These are phyloP conservation scores for Gallirallus australis DNA, from an alignment of 2,797 vertebrate genomes.

Conservation along the genomic window DNA sequence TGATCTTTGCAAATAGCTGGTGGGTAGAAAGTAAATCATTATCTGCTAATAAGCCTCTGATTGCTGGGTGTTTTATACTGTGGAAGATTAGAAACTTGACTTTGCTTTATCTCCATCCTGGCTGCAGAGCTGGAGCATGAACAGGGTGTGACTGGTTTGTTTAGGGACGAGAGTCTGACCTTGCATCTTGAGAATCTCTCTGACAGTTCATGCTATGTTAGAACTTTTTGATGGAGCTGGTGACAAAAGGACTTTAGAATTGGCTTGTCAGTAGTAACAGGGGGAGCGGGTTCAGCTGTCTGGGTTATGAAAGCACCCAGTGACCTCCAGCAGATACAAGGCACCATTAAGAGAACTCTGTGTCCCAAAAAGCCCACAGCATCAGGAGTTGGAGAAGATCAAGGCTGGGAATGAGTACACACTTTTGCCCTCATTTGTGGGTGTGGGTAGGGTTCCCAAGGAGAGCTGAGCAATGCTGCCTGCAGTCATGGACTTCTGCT, in stretches of 20 bases:
- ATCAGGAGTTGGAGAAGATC: neutral
- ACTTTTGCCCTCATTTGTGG: neutral
- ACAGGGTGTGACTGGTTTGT: neutral
- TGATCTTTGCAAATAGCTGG: constrained; percentile 73
- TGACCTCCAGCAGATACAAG: rapidly evolving
- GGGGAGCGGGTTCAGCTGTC: neutral
- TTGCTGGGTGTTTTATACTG: constrained; percentile 12
- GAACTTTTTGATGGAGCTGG: neutral
- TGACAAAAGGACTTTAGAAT: neutral
- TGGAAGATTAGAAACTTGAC: constrained; percentile 13
- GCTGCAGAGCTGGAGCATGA: neutral
- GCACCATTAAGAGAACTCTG: neutral
- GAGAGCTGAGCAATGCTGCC: neutral
- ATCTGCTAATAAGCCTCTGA: constrained; percentile 48
- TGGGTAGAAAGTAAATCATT: constrained; percentile 66
- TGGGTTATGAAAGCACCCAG: neutral
- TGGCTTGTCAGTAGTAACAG: rapidly evolving
- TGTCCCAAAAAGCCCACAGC: neutral
- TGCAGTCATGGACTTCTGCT: neutral
- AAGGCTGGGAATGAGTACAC: neutral
- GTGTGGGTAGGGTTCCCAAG: neutral
- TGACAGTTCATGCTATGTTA: neutral
- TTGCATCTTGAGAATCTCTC: neutral
- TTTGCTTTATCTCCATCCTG: neutral
- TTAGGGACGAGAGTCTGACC: neutral